A percentile compares a stretch with the other conserved stretches of the same genome.
These are phyloP conservation scores for Saccopteryx bilineata DNA, from an alignment of 2,113 vertebrate species.

Conservation along the genomic window DNA sequence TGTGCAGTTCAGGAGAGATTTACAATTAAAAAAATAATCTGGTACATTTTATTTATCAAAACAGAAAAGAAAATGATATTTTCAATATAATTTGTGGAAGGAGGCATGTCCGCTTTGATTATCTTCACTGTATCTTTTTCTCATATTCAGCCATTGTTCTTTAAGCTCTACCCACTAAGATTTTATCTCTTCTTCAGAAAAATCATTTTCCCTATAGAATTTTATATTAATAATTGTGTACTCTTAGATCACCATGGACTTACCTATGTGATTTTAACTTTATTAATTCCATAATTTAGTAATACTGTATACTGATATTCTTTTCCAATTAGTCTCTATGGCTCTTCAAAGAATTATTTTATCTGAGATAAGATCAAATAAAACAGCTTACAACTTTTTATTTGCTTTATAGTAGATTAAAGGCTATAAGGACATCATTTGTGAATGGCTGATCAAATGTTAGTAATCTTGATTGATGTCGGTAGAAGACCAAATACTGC, in stretches of 20 bases:
- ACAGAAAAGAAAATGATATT: constrained; percentile 29
- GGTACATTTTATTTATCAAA: constrained; percentile 47
- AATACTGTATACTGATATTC: constrained; percentile 82
- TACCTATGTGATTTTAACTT: constrained; percentile 66
- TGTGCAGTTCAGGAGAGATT: background rate
- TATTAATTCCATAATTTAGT: constrained; percentile 79
- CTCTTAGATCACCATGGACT: background rate
- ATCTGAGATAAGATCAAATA: constrained; percentile 89
- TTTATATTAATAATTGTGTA: constrained; percentile 26
- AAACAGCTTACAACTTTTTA: constrained; percentile 85
- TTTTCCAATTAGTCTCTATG: constrained; percentile 87
- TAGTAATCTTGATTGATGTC: constrained; percentile 73
- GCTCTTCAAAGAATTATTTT: constrained; percentile 87
- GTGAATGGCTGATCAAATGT: constrained; percentile 89
- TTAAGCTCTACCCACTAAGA: constrained; percentile 10
- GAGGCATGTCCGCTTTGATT: background rate
- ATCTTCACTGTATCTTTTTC: background rate
- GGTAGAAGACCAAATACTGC: constrained; percentile 2
- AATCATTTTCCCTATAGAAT: constrained; percentile 31
- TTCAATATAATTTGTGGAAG: background rate
- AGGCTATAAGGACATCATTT: constrained; percentile 87
- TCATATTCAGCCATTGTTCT: background rate
- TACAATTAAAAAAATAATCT: constrained; percentile 25
- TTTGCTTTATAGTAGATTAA: constrained; percentile 88
- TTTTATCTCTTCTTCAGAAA: constrained; percentile 51